A percentile compares a stretch with the other conserved stretches of the same genome.
phyloP scores from a whole-genome alignment of 2,888 invertebrate species.

The Drosophila robusta region DNA sequence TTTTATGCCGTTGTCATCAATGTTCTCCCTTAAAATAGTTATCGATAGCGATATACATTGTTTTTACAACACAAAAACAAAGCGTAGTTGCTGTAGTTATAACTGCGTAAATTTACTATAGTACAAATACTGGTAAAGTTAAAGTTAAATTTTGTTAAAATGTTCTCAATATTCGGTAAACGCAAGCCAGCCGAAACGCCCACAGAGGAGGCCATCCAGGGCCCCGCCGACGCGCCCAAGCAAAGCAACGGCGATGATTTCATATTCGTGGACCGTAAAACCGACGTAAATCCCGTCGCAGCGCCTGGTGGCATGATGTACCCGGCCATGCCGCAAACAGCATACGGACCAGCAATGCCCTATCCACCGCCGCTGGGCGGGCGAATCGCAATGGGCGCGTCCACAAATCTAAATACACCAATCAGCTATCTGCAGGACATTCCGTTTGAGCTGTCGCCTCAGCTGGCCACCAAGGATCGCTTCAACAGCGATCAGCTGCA shows the following conservation, averaged over 20 bases:
- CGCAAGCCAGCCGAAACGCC: conserved; percentile 77
- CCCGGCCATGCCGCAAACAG: conserved; percentile 67
- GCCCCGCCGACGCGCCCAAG: conserved; percentile 50
- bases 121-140: background rate
- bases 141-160: conserved; percentile 28
- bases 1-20: background rate
- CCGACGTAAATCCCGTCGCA: conserved; percentile 49
- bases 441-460: conserved; percentile 81
- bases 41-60: conserved; percentile 5
- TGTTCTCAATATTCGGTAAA: conserved; percentile 82
- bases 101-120: conserved; percentile 36
- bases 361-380: conserved; percentile 60
- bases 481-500: conserved; percentile 78
- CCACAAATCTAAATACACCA: conserved; percentile 37
- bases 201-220: conserved; percentile 66
- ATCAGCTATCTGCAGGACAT: conserved; percentile 81
- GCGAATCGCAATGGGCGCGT: conserved; percentile 9
- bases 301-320: conserved; percentile 52
- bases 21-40: background rate
- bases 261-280: conserved; percentile 77
- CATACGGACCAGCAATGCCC: conserved; percentile 47
- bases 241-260: conserved; percentile 78
- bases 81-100: conserved; percentile 6
- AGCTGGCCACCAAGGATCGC: conserved; percentile 67
- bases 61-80: conserved; percentile 28